Base-by-base conservation (phyloP, 1,140 invertebrate genomes). In the Neodiprion fabricii region DNA sequence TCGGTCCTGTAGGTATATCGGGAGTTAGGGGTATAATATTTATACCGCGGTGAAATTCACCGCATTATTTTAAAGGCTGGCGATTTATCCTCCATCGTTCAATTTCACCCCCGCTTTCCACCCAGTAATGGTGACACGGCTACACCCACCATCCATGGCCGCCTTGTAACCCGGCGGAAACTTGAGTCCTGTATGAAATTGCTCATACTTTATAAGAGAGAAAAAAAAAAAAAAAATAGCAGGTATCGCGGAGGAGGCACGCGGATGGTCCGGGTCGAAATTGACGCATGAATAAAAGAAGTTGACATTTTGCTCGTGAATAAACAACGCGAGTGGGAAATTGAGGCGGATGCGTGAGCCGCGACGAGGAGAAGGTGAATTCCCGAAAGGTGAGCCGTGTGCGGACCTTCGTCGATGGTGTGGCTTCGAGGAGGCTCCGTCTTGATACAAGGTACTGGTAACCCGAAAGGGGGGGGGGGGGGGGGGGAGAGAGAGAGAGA, bases 171-270 rank as follows among this genome's bases (percentile, higher is more conserved):
- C 28, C 28, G 68, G 75, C 75, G 69, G 72, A 76, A 78, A 83
- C 28, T 40, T 40, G 28, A 40, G 28, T 2, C 28, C 28, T 40
- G 75, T 81, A 82, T 77, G 78, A 82, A 82, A 80, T 83, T 81
- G 80, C 79, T 82, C 82, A 78, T 83, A 80, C 81, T 80, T 83
- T 82, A 80, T 80, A 82, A 61, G 11, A 61, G n/a, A 21, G 17
- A 21, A 1, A 61, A 61, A 9, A 61, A 9, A 61, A 9, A 61
- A 4, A 17, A 83, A 80, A 78, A 49, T 17, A 66, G 75, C 73
- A 71, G 69, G 76, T 69, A 71, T 53, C 48, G 72, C 48, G 69
- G 21, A 14, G 73, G 47, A 67, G 67, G 53, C 48, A 74, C 71
- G 69, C 14, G 73, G 47, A 69, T 71, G 70, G 67, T 70, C 71